phyloP scores from a whole-genome alignment of 2,888 invertebrate species.

The Tetranychus truncatus region DNA sequence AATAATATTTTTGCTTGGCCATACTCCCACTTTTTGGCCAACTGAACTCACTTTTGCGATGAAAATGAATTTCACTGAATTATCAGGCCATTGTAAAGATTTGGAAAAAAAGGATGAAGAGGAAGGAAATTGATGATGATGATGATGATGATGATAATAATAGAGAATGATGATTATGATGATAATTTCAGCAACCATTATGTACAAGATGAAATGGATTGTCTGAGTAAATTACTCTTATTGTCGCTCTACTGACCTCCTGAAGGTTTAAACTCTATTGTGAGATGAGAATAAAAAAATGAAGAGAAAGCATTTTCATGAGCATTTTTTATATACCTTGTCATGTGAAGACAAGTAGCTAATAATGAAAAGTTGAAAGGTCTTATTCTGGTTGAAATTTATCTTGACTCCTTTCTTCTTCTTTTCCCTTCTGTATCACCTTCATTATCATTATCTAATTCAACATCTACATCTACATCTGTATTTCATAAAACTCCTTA shows the following conservation, averaged over 20 bases:
- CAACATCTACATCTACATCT: background rate
- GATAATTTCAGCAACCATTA: background rate
- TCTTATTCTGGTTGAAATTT: background rate
- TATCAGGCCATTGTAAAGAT: background rate
- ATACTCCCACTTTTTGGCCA: no score
- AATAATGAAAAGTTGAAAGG: background rate
- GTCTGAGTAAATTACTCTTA: background rate
- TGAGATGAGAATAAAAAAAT: background rate
- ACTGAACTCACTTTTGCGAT: no score
- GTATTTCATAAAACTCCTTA: background rate
- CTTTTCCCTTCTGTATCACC: background rate
- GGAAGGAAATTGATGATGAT: background rate
- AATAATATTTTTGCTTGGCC: no score
- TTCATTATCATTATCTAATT: background rate
- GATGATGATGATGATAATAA: background rate
- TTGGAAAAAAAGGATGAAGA: background rate
- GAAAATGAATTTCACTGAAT: background rate
- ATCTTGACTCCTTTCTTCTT: background rate
- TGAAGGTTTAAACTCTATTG: background rate
- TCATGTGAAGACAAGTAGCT: background rate
- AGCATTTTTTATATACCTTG: background rate
- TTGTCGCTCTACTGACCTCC: background rate
- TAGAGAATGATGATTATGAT: background rate
- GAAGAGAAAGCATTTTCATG: conserved; percentile 1
- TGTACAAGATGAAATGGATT: background rate